Percentiles rank a stretch among this genome's conserved stretches.
phyloP scores from a whole-genome alignment of 2,113 vertebrate genomes.

The Brachypteracias leptosomus region DNA sequence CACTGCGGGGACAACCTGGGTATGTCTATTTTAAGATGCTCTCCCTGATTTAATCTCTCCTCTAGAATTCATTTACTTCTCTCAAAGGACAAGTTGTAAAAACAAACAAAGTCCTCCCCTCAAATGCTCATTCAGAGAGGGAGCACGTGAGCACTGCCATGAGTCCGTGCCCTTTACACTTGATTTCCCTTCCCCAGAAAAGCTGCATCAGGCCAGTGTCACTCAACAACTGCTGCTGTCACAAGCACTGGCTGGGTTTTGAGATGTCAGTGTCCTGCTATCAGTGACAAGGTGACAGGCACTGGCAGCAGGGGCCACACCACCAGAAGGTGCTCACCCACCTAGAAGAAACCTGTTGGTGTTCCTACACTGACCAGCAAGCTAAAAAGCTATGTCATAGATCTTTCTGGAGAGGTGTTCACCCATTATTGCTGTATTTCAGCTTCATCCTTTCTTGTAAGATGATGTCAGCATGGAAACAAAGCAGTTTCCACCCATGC shows the following conservation, averaged over 20 bases:
- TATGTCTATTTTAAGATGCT: neutral
- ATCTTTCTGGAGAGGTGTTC: too few relatives aligned
- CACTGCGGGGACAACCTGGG: neutral
- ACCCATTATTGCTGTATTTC: too few relatives aligned
- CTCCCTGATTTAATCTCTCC: neutral
- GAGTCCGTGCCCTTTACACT: neutral
- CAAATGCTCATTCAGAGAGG: neutral
- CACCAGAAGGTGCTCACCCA: neutral
- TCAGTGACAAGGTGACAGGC: neutral
- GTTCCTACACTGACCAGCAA: too few relatives aligned
- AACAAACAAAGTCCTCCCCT: neutral
- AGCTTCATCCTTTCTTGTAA: too few relatives aligned
- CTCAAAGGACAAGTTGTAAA: neutral
- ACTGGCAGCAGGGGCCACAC: neutral
- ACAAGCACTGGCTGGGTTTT: neutral
- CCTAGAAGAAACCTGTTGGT: too few relatives aligned
- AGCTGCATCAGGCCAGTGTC: neutral
- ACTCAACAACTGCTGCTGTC: constrained; percentile 8
- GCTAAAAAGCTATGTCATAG: too few relatives aligned
- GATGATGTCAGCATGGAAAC: too few relatives aligned
- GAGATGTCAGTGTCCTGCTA: neutral
- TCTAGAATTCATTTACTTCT: neutral
- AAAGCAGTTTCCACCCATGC: too few relatives aligned
- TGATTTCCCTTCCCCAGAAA: neutral
- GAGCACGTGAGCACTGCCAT: neutral